phyloP scores from a whole-genome alignment of 2,113 vertebrate species.

The Acrocephalus arundinaceus region DNA sequence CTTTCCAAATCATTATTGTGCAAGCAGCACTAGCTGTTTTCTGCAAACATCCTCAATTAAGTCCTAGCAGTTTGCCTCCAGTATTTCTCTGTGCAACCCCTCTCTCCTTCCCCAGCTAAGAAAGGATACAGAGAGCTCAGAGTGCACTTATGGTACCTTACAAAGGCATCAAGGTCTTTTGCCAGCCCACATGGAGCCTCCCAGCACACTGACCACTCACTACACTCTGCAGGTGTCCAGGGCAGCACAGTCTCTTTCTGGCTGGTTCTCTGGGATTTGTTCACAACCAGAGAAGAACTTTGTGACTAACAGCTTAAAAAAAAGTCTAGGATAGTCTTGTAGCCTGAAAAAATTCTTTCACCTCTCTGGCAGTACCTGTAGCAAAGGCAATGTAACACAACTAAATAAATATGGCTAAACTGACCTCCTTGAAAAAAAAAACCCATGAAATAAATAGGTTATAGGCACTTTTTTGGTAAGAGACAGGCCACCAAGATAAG shows the following conservation, averaged over 20 bases:
- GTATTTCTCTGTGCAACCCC: background rate
- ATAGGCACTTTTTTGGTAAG: background rate
- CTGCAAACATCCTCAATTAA: background rate
- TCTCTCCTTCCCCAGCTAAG: background rate
- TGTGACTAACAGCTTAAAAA: background rate
- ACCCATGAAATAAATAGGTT: background rate
- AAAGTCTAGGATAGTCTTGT: background rate
- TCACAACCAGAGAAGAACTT: background rate
- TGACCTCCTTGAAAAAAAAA: background rate
- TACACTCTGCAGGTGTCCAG: background rate
- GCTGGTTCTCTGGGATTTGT: background rate
- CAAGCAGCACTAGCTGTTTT: background rate
- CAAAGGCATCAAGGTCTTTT: background rate
- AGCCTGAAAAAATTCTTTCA: background rate
- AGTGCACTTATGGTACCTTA: background rate
- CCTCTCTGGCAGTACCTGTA: background rate
- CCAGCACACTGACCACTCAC: background rate
- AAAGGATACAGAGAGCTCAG: background rate
- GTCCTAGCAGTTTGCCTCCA: background rate
- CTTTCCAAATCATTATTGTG: background rate
- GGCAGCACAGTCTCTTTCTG: background rate
- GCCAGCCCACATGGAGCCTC: rapidly evolving
- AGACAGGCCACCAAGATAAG: background rate
- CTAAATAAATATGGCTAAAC: background rate
- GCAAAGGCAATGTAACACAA: background rate